Evolutionary conservation across 92 coral and sea anemone species (phyloP), one percentile per base, ranked within the genome.

Genomic region (Zoanthus solanderi): DNA sequence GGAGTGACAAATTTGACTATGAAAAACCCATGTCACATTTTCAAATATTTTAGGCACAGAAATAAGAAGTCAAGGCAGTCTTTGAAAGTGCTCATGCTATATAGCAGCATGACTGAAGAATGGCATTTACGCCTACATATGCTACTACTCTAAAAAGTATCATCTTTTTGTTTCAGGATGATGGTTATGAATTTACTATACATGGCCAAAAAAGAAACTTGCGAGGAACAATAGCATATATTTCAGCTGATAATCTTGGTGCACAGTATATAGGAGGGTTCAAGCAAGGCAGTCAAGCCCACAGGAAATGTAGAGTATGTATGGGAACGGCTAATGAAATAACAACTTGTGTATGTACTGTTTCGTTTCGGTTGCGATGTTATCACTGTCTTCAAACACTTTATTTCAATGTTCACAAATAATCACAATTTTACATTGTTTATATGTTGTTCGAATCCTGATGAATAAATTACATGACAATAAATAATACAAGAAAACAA

Each of bases 261-360:
- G 72, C 92, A 46, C 92, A 89, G 37, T 76, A 74, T 18, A 75
- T 89, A 75, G 92, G 92, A 34, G 92, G 92, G 9, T 63, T 87
- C 46, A 87, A 87, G 58, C 47, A 79, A 47, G 90, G 90, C 28
- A 31, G 72, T 23, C 60, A 60, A 65, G 76, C 90, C n/a, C 60
- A 8, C 45, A 79, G 87, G 52, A 86, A 76, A 66, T 86, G 89
- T 31, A 77, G 89, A 53, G 90, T 18, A n/a, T 87, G 87, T 76
- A 87, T 87, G 90, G 88, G 77, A 37, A 88, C 81, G 71, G 88
- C 88, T 48, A 57, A 53, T 6, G 88, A 67, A 47, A 88, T 88
- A 78, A 47, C 80, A 23, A 52, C 81, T 34, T 65, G 47, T 88
- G 91, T 88, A n/a, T n/a, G n/a, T n/a, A n/a, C n/a, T n/a, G n/a